Evolutionary conservation across 2,888 invertebrate genomes (phyloP).

Genomic region (Lydus trimaculatus): DNA sequence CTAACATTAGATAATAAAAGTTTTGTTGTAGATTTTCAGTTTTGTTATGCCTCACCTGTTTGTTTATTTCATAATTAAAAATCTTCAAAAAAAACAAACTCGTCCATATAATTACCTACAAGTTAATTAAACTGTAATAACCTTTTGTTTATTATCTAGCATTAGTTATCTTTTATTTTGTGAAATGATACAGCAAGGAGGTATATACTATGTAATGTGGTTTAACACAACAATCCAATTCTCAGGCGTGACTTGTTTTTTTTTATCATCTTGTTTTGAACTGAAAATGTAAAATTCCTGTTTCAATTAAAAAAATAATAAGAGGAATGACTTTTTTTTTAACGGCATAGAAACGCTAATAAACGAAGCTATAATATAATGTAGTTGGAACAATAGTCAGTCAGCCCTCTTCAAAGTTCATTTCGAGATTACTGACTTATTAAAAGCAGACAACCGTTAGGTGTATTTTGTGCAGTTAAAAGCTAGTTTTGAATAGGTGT

Average conservation of each 20-base stretch:
- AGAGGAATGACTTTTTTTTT: background rate
- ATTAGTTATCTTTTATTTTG: too few species aligned
- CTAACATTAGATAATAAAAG: too few species aligned
- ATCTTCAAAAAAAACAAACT: too few species aligned
- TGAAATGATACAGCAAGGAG: too few species aligned
- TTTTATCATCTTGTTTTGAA: background rate
- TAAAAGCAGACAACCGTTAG: conserved; percentile 32
- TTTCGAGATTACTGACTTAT: conserved; percentile 33
- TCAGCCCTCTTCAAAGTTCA: conserved; percentile 28
- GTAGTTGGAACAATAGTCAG: conserved; percentile 25
- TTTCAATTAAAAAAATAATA: background rate
- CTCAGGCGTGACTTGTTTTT: background rate
- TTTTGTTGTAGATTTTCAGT: too few species aligned
- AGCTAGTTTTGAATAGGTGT: conserved; percentile 36
- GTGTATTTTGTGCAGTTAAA: conserved; percentile 20
- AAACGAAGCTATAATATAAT: conserved; percentile 21
- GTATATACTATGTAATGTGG: too few species aligned
- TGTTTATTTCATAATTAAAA: too few species aligned
- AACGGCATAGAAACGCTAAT: background rate
- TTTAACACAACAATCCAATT: background rate
- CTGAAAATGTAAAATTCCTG: background rate
- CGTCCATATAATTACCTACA: too few species aligned
- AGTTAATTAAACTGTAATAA: too few species aligned
- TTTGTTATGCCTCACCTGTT: too few species aligned
- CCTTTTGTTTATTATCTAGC: too few species aligned